Evolutionary conservation across 2,888 invertebrate genomes (phyloP), one percentile per base, ranked within the genome.

Genomic region (Troides aeacus): DNA sequence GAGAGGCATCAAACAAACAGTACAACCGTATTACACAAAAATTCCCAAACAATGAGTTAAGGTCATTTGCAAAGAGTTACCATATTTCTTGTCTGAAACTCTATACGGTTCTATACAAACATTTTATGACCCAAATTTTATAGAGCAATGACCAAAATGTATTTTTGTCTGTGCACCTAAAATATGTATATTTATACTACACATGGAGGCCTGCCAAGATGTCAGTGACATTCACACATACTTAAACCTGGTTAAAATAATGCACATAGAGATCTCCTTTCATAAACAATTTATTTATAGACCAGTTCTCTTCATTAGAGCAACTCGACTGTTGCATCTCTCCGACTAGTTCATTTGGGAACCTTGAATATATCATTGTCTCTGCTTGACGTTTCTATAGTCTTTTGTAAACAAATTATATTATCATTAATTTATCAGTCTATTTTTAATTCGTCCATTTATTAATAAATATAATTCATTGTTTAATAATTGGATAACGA

Each of bases 151-250:
- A 86, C 83, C 85, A 88, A 86, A 87, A 83, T 82, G 81, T 86
- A 85, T 85, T 86, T 84, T 86, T 83, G 84, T 85, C 85, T 79
- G 85, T 85, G 88, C 82, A 86, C 82, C 83, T 79, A 86, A 53
- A 86, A 87, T 88, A 86, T 78, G 85, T 88, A 84, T 89, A 92
- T 90, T 89, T 91, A 92, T 89, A 89, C 84, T 84, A 84, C 78
- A 81, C 72, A 81, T 90, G 92, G 92, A 90, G 79, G 81, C 76
- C 76, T 90, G 92, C 92, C 92, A 92, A 91, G 84, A 88, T 87
- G 89, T 88, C 88, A 87, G 83, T 86, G 88, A 90, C 90, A 89
- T 88, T 78, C 84, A 82, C 76, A 80, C 83, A 84, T 85, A 85
- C 81, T 86, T 79, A 84, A 84, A 84, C 82, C 77, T 80, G 79